Evolutionary conservation across 2,797 vertebrate species (phyloP), one percentile per base, ranked within the genome.

Genomic region (Tokudaia tokunoshimensis): DNA sequence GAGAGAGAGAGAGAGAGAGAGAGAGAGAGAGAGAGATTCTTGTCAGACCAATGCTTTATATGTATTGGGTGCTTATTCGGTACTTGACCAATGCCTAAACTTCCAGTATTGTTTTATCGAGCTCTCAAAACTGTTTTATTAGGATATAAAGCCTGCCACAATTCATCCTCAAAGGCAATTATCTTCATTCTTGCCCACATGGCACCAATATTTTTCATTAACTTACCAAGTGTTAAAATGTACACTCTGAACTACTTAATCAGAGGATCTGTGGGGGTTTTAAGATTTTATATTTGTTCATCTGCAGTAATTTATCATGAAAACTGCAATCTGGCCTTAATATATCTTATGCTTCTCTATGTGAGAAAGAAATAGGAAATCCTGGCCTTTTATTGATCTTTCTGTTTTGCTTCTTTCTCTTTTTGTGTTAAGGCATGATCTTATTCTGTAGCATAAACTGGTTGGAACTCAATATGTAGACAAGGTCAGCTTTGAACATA

Each of bases 131-230:
- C 6, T 79, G 31, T 61, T 93, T 79, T 84, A 65, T 74, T 92
- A 26, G 52, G 67, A 93, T 7, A 4, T 87, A 92, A 97, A 81
- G 14, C 3, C 61, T 85, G 72, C 14, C 55, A 83, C 41, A 88
- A 90, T 79, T 90, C 61, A 91, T 88, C 20, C 22, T 81, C 76
- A 84, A 92, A 95, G 19, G 7, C 9, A 82, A 26, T 24, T 61
- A 92, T 82, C 57, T 93, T 94, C 47, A 89, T 96, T 96, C n/a
- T 93, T 89, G 87, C 19, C 80, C 44, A 92, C 34, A 72, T 79
- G 17, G 65, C 14, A 90, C 67, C 13, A 72, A 57, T 91, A 88
- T 34, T 47, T 44, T 96, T 97, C 57, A 89, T 95, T 59, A 47
- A 89, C 86, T 96, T 61, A 85, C 10, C 19, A 83, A 70, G 72